Percentiles rank a stretch among this genome's conserved stretches.
Conservation (phyloP, 2,888 invertebrate genomes). For the Drosophila lacicola region DNA sequence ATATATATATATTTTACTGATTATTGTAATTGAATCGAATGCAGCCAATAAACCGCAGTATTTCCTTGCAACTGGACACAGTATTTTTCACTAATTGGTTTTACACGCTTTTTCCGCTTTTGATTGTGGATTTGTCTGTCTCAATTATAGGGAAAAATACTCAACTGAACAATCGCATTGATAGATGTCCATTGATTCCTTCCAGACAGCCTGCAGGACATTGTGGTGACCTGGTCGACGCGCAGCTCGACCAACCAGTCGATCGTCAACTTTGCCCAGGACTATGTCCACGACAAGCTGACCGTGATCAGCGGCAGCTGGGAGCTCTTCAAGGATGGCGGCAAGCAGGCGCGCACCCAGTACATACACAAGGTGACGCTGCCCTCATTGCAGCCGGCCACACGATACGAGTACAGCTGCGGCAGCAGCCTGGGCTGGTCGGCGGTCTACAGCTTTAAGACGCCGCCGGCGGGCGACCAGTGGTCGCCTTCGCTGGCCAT, state of each 20-base stretch:
- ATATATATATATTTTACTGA: slow-evolving; percentile 21
- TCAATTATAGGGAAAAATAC: too few relatives aligned
- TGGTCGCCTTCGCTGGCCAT: slow-evolving; percentile 94
- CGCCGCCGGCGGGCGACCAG: slow-evolving; percentile 88
- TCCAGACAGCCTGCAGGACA: slow-evolving; percentile 88
- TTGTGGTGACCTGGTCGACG: slow-evolving; percentile 94
- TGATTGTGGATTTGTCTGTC: too few relatives aligned
- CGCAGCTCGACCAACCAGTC: slow-evolving; percentile 89
- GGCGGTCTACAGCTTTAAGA: slow-evolving; percentile 90
- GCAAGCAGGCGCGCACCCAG: slow-evolving; percentile 87
- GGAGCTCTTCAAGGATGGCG: slow-evolving; percentile 91
- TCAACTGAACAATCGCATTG: neutral
- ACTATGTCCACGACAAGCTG: slow-evolving; percentile 82
- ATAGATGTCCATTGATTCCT: neutral
- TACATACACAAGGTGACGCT: slow-evolving; percentile 92
- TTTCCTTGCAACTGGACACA: neutral
- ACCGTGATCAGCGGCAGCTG: slow-evolving; percentile 87
- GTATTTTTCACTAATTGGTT: neutral
- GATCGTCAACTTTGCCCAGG: slow-evolving; percentile 90
- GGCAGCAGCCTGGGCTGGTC: slow-evolving; percentile 94
- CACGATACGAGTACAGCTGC: slow-evolving; percentile 92
- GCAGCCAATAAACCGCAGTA: slow-evolving; percentile 14
- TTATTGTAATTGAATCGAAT: neutral
- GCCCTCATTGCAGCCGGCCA: slow-evolving; percentile 87
- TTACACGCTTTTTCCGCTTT: too few relatives aligned